Percentiles rank a stretch among this genome's conserved stretches.
Conservation (phyloP, 1,140 invertebrate genomes). For the Acyrthosiphon pisum region DNA sequence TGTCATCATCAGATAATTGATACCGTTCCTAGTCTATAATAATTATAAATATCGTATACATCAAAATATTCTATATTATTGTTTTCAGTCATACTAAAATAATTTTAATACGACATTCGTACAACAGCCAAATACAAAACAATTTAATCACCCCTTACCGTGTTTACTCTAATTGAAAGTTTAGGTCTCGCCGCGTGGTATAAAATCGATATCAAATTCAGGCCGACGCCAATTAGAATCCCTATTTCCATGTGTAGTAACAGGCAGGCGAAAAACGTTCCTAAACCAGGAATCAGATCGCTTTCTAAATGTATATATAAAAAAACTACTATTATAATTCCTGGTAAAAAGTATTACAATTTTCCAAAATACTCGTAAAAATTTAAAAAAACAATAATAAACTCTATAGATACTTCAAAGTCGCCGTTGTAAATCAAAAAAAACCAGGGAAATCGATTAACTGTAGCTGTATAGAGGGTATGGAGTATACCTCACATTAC, state of each 20-base stretch:
- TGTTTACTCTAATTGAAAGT: constrained; percentile 76
- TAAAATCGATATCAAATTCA: constrained; percentile 86
- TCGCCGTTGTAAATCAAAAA: neutral
- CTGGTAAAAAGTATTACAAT: neutral
- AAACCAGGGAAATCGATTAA: too few relatives aligned
- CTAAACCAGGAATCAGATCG: constrained; percentile 83
- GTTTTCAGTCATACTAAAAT: neutral
- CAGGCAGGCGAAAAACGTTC: constrained; percentile 86
- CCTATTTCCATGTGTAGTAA: constrained; percentile 85
- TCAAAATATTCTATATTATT: neutral
- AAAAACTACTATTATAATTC: neutral
- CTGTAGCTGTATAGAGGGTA: too few relatives aligned
- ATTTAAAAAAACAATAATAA: neutral
- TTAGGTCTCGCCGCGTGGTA: constrained; percentile 89
- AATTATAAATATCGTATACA: neutral
- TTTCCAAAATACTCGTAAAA: neutral
- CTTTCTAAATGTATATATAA: constrained; percentile 65
- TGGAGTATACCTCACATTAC: too few relatives aligned
- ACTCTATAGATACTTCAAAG: neutral
- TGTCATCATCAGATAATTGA: constrained; percentile 80
- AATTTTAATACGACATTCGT: neutral
- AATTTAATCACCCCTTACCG: constrained; percentile 57
- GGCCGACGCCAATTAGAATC: constrained; percentile 84
- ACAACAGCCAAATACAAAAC: neutral
- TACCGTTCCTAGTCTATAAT: constrained; percentile 63